Percentiles rank a stretch among this genome's conserved stretches.
Conservation (phyloP, 2,888 invertebrate genomes). For the Bursaphelenchus okinawaensis region DNA sequence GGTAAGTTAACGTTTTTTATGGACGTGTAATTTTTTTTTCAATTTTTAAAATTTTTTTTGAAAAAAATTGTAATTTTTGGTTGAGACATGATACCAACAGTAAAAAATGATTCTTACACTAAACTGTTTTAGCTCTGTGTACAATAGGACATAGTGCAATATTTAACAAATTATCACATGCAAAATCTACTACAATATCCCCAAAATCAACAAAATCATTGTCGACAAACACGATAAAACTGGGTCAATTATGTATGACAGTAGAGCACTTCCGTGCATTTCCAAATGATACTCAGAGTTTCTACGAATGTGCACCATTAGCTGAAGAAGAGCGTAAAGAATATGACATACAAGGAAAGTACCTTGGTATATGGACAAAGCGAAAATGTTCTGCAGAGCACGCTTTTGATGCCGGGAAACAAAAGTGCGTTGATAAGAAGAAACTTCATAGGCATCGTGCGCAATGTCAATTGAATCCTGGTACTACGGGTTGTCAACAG, state of each 20-base stretch:
- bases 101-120: no score
- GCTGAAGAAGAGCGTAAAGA: constrained; percentile 42
- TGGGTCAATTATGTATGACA: constrained; percentile 49
- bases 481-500: constrained; percentile 28
- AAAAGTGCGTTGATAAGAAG: constrained; percentile 39
- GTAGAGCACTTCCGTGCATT: constrained; percentile 42
- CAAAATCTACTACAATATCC: background rate
- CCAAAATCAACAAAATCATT: background rate
- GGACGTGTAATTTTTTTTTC: background rate
- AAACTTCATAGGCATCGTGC: constrained; percentile 34
- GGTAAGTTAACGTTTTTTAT: constrained; percentile 1
- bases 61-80: no score
- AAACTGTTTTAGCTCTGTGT: background rate
- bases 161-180: background rate
- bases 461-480: constrained; percentile 12
- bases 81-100: no score
- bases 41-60: no score
- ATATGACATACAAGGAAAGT: constrained; percentile 38
- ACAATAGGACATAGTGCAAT: background rate
- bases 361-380: constrained; percentile 48
- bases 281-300: constrained; percentile 27
- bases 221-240: constrained; percentile 5
- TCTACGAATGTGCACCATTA: constrained; percentile 50
- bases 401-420: constrained; percentile 44
- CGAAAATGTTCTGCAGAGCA: constrained; percentile 43